phyloP scores from a whole-genome alignment of 2,797 vertebrate genomes.

The Onychomys arenicola region DNA sequence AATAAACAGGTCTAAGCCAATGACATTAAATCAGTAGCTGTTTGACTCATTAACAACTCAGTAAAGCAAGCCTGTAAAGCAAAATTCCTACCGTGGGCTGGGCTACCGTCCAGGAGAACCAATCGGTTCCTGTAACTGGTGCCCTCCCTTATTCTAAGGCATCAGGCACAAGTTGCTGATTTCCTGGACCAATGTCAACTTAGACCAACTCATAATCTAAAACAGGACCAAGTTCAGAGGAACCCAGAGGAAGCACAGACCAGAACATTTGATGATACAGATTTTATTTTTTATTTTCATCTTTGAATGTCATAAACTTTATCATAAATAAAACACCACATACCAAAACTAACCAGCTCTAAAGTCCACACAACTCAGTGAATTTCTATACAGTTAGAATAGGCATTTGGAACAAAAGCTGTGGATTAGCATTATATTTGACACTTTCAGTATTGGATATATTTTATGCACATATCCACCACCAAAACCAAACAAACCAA shows the following conservation, averaged over 20 bases:
- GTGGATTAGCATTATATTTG: background rate
- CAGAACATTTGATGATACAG: background rate
- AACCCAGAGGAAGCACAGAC: background rate
- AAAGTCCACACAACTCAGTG: no score
- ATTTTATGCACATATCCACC: background rate
- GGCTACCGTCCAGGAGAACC: background rate
- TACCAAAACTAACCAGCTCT: background rate
- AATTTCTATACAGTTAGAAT: background rate
- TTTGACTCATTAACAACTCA: background rate
- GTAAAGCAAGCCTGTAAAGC: background rate
- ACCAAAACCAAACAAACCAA: background rate
- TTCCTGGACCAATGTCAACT: background rate
- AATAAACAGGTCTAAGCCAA: background rate
- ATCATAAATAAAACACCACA: background rate
- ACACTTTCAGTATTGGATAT: background rate
- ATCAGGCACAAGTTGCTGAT: background rate
- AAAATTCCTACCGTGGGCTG: background rate
- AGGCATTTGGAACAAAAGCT: background rate
- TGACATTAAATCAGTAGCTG: background rate
- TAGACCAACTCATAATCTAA: background rate
- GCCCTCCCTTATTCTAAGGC: background rate
- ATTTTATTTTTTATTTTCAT: background rate
- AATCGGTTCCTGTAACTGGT: background rate
- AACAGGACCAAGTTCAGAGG: background rate
- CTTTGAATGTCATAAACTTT: background rate